Conservation (phyloP, 2,797 vertebrate species). For the Neopelma chrysocephalum region DNA sequence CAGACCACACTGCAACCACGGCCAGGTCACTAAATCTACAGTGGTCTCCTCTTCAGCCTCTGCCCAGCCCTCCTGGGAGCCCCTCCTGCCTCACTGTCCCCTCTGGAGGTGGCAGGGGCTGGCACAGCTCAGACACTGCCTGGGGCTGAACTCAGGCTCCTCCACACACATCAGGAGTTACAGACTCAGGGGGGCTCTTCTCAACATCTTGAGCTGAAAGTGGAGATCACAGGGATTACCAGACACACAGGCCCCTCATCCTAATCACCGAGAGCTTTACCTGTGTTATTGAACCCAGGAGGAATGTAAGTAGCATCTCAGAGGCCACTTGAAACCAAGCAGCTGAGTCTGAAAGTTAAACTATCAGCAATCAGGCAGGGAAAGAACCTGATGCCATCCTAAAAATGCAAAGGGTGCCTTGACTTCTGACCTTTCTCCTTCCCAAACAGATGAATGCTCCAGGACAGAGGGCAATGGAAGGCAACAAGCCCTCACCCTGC, state of each 20-base stretch:
- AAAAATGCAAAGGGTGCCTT: not conserved
- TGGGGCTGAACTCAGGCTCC: not conserved
- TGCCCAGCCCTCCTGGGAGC: not conserved
- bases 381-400: not conserved
- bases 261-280: not conserved
- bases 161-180: not conserved
- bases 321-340: constrained; percentile 9
- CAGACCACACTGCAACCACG: accelerated
- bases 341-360: not conserved
- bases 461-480: not conserved
- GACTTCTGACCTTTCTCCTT: not conserved
- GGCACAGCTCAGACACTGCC: not conserved
- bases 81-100: not conserved
- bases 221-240: not conserved
- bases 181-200: not conserved
- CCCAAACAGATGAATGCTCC: not conserved
- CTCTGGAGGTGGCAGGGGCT: not conserved
- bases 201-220: not conserved
- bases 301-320: constrained; percentile 36
- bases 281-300: not conserved
- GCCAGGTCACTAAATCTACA: not conserved
- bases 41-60: not conserved
- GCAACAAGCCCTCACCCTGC: not conserved
- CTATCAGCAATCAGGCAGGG: not conserved
- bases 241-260: not conserved